A percentile compares a stretch with the other conserved stretches of the same genome.
Evolutionary conservation across 2,888 invertebrate species (phyloP).

Genomic region (Pollenia griseotomentosa): DNA sequence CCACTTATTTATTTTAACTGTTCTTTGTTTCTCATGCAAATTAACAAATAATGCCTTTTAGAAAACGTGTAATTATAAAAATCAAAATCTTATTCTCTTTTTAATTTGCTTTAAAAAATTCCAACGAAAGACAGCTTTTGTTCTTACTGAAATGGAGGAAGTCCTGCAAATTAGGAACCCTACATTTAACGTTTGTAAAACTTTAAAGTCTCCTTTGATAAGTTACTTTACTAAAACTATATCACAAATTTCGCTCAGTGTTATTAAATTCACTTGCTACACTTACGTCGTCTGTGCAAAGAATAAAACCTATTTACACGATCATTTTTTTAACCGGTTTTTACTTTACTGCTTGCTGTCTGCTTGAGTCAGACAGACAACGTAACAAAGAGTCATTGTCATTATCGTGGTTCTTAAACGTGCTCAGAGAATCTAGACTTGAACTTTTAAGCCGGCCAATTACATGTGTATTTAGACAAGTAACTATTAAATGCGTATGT

Average conservation of each 20-base stretch:
- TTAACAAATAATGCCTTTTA: too few species aligned
- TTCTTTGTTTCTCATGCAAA: too few species aligned
- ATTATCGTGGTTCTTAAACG: constrained; percentile 28
- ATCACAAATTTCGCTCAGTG: constrained; percentile 9
- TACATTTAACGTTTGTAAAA: neutral
- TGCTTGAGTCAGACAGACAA: neutral
- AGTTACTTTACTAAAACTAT: too few species aligned
- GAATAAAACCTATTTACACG: constrained; percentile 8
- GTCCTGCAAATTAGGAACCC: too few species aligned
- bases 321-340: constrained; percentile 44
- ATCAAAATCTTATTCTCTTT: too few species aligned
- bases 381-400: constrained; percentile 43
- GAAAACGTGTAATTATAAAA: too few species aligned
- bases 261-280: constrained; percentile 36
- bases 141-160: too few species aligned
- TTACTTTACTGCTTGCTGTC: constrained; percentile 17
- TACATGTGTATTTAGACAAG: neutral
- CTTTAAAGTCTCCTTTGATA: neutral
- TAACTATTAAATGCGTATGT: neutral
- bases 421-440: constrained; percentile 29
- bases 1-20: too few species aligned
- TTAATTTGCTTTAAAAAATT: too few species aligned
- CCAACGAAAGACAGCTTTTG: too few species aligned
- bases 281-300: constrained; percentile 27
- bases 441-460: neutral